Percentiles rank a stretch among this genome's conserved stretches.
These are phyloP conservation scores for Oscheius myriophilus DNA, from an alignment of 2,888 invertebrate species.

Conservation along the genomic window DNA sequence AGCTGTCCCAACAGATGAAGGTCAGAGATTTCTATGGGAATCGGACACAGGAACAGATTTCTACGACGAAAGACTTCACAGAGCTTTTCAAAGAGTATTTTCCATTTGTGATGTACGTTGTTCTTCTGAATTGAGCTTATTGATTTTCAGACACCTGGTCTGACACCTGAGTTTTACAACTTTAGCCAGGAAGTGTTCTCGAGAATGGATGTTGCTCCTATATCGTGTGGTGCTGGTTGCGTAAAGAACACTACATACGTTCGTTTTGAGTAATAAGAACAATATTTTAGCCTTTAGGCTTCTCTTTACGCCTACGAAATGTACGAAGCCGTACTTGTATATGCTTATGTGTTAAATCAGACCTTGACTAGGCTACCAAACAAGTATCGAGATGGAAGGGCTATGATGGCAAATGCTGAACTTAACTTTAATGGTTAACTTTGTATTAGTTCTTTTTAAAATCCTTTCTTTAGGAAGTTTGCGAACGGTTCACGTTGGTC, in stretches of 20 bases:
- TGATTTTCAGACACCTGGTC: constrained; percentile 11
- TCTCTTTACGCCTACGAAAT: constrained; percentile 40
- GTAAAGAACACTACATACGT: constrained; percentile 14
- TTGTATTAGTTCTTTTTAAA: too few species aligned
- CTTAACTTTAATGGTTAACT: constrained; percentile 32
- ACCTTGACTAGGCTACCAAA: constrained; percentile 24
- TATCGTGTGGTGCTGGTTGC: constrained; percentile 8
- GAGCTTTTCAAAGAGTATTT: constrained; percentile 9
- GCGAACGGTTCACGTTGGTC: neutral
- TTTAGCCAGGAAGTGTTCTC: constrained; percentile 8
- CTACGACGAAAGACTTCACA: constrained; percentile 2
- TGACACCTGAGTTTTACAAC: neutral
- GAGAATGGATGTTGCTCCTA: constrained; percentile 12
- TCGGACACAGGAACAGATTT: constrained; percentile 4
- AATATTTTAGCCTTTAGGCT: constrained; percentile 23
- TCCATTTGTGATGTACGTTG: constrained; percentile 8
- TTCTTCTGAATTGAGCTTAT: too few species aligned
- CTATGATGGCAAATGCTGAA: constrained; percentile 33
- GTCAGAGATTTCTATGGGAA: constrained; percentile 7
- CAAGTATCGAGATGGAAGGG: constrained; percentile 25
- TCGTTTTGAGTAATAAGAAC: neutral
- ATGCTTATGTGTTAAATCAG: constrained; percentile 39
- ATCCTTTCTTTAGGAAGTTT: neutral
- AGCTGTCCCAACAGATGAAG: constrained; percentile 10
- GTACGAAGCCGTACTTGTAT: constrained; percentile 41